Evolutionary conservation across 1,140 invertebrate genomes (phyloP).

Genomic region (Aphaenogaster ashmeadi): DNA sequence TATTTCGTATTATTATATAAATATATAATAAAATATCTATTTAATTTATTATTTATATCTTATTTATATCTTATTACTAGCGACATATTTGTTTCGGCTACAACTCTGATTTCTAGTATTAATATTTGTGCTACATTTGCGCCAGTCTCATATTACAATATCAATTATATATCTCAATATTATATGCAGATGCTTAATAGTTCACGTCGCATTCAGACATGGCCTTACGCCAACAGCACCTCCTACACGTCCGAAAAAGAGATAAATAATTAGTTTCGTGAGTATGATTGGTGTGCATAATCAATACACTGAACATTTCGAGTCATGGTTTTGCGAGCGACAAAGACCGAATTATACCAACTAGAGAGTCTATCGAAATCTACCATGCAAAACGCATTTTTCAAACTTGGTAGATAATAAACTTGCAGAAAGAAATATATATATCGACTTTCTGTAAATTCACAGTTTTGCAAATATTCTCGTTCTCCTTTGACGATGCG

Average conservation of each 20-base stretch:
- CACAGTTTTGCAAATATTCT: constrained; percentile 24
- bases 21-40: constrained; percentile 14
- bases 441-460: not conserved
- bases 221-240: constrained; percentile 32
- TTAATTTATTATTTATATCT: not conserved
- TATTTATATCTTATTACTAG: not conserved
- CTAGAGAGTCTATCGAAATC: not conserved
- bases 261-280: constrained; percentile 54
- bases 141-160: not conserved
- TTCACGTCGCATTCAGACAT: constrained; percentile 35
- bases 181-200: constrained; percentile 14
- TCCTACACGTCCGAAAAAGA: constrained; percentile 17
- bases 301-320: constrained; percentile 6
- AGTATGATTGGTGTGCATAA: constrained; percentile 21
- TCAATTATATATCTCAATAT: constrained; percentile 19
- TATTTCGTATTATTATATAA: not conserved
- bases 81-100: not conserved
- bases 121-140: not conserved
- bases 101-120: not conserved
- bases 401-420: not conserved
- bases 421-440: not conserved
- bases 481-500: not conserved
- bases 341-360: not conserved
- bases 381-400: not conserved
- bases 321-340: not conserved